Base-by-base conservation (phyloP, 2,113 vertebrate genomes). In the Myxocyprinus asiaticus region DNA sequence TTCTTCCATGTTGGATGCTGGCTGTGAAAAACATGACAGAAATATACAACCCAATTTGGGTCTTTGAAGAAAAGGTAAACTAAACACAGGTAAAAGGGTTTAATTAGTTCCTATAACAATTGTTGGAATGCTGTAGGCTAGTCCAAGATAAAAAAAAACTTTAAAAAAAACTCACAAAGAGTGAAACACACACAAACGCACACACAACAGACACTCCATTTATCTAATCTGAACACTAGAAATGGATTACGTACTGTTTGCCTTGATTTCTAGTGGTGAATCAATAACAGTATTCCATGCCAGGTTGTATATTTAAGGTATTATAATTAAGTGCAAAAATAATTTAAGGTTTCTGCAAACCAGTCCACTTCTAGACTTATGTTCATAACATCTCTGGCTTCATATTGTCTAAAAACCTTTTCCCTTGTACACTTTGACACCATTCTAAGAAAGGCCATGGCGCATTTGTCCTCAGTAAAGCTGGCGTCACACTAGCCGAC, bases 391-490 rank as follows among this genome's bases (percentile, higher is more conserved):
- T 58, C 44, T 45, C 14, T 72, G 43, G 69, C 4, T 56, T 56
- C 56, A n/a, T 51, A 33, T 33, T 33, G 22, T 33, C 22, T 33
- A 33, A 33, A 44, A 79, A 80, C 77, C 69, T 82, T 84, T 81
- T 77, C 68, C 81, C 1, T 33, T 33, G 22, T 33, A 33, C 22
- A 33, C 80, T 86, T 88, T 87, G 85, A 89, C 77, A 86, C 88
- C 84, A 85, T 77, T 74, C n/a, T n/a, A 81, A 86, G 81, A 90
- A 84, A 92, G 90, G 91, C 92, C 91, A 91, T 89, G 88, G 89
- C 89, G 90, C 87, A 89, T 93, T 91, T 93, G 92, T 94, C 93
- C 89, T 85, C 85, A 87, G 86, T 86, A 80, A 86, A 82, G 86
- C 22, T 33, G 22, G 22, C 22, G 22, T 33, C 22, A 33, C 22